Base-by-base conservation (phyloP, 2,797 vertebrate species). In the Sebastes minor region DNA sequence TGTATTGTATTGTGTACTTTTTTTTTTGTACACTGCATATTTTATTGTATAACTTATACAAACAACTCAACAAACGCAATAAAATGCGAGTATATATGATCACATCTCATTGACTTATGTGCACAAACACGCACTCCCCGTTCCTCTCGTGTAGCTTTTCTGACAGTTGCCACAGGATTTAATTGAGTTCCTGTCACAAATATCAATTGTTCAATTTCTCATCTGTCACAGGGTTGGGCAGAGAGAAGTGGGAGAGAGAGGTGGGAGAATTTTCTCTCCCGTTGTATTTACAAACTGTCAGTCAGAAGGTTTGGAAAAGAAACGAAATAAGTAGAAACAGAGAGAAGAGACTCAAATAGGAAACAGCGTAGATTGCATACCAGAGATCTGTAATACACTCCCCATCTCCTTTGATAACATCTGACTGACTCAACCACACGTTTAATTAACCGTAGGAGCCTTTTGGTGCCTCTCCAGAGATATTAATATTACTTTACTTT, bases 111-210 rank as follows among this genome's bases (percentile, higher is more conserved):
- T n/a, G 33, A 63, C 61, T 6, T 35, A 38, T 16, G 10, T 2
- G 12, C 57, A 68, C 53, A 71, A 73, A 75, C 64, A 32, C 65
- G 63, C 23, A 16, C 61, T 57, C 32, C 32, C 60, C 1, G 2
- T 72, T 83, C 52, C 52, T 46, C 30, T 68, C 18, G 14, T 75
- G 70, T 61, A 68, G 63, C 33, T 64, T 53, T 85, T 77, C 69
- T 71, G 70, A 83, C 81, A 81, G 56, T 56, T 42, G 72, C 84
- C 76, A 65, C 65, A 59, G 77, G 84, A 88, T 87, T 88, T 90
- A 92, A 92, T 89, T 91, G 91, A 92, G 73, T 91, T 91, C 27
- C 88, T 91, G 91, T 89, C 91, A 93, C 74, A 89, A 91, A 87
- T 88, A 89, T 86, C 78, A 93, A 85, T 88, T 88, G 76, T 85